Evolutionary conservation across 2,113 vertebrate genomes (phyloP), one percentile per base, ranked within the genome.

Genomic region (Gulo gulo): DNA sequence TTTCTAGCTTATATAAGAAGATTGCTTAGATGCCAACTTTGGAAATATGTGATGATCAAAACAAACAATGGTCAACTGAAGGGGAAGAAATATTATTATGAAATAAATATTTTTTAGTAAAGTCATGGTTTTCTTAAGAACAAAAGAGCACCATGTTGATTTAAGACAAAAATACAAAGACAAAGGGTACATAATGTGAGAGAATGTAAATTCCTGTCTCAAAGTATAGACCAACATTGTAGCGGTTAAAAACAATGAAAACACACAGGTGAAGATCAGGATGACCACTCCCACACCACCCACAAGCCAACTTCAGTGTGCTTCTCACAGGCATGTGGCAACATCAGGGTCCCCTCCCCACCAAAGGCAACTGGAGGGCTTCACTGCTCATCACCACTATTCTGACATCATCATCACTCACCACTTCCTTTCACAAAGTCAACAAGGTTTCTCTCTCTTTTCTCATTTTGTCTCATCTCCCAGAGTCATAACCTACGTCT

Each of bases 91-190:
- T 42, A 12, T 34, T 74, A 92, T 57, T 73, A 76, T 81, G 34
- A 80, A 96, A 92, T 11, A 74, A 74, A 29, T 36, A 7, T 39
- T 47, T 85, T 92, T 71, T 18, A 80, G 29, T 34, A 39, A 79
- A 82, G 16, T 45, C 61, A 21, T 20, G 36, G 2, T 65, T 89
- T 95, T 87, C 18, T 69, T 59, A 71, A 81, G 34, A 78, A 15
- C 39, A 67, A 63, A 86, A n/a, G 12, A 74, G 52, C 10, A 34
- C 23, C 36, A 20, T 31, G 59, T 47, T 67, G 26, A 84, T 26
- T 79, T 31, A 80, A 57, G 36, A 71, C 26, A 87, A 91, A 91
- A 88, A 88, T 36, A 50, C 7, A 81, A 85, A 90, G 45, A 24
- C 42, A 50, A 50, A 45, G 16, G 18, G 55, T 29, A 80, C 4